Conservation (phyloP, 2,113 vertebrate genomes). For the Dinomys branickii region DNA sequence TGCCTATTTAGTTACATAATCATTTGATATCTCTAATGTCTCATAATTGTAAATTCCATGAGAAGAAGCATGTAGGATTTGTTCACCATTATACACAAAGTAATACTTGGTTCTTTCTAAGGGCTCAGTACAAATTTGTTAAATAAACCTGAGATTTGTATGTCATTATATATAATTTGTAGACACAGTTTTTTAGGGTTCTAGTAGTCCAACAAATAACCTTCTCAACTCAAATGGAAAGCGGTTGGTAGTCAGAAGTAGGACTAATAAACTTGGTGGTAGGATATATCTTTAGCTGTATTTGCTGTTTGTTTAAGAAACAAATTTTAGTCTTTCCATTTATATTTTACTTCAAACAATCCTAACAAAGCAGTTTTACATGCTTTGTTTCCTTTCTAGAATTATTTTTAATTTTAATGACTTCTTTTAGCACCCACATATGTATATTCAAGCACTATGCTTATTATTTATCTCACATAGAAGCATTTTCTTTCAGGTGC, state of each 20-base stretch:
- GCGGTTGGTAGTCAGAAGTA: not conserved
- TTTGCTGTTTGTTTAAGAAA: not conserved
- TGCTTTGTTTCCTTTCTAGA: not conserved
- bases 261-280: not conserved
- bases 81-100: not conserved
- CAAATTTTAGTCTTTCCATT: not conserved
- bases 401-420: not conserved
- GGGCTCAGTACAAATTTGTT: not conserved
- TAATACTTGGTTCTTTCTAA: not conserved
- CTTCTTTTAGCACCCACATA: not conserved
- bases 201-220: not conserved
- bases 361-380: not conserved
- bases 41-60: not conserved
- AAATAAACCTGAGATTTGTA: not conserved
- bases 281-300: not conserved
- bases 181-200: not conserved
- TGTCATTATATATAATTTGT: not conserved
- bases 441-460: not conserved
- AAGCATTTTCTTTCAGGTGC: not conserved
- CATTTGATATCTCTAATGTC: not conserved
- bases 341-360: not conserved
- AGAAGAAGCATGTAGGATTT: not conserved
- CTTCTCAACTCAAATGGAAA: not conserved
- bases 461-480: not conserved
- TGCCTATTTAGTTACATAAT: not conserved